phyloP scores from a whole-genome alignment of 2,797 vertebrate species.

The Acridotheres tristis region DNA sequence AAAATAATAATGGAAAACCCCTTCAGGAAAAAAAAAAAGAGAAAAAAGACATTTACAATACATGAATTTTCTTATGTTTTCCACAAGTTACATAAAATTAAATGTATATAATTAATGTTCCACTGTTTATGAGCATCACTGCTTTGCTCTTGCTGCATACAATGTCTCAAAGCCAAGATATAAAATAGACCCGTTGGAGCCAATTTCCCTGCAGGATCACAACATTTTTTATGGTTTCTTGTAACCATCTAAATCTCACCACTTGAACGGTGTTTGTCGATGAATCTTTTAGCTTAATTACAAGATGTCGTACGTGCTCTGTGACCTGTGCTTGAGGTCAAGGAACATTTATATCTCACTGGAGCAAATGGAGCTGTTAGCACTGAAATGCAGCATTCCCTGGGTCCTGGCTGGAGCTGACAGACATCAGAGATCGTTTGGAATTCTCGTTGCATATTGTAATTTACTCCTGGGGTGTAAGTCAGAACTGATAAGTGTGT shows the following conservation, averaged over 20 bases:
- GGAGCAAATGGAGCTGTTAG: background rate
- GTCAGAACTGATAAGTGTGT: background rate
- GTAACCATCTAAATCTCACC: conserved; percentile 32
- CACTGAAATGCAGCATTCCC: background rate
- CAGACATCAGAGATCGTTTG: background rate
- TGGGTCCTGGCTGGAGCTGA: background rate
- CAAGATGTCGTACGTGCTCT: background rate
- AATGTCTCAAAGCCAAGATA: background rate
- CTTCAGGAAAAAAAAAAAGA: background rate
- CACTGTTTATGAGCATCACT: conserved; percentile 26
- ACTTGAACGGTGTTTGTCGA: conserved; percentile 38
- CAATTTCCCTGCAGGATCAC: conserved; percentile 52
- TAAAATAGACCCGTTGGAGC: conserved; percentile 22
- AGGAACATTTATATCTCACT: conserved; percentile 29
- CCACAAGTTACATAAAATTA: conserved; percentile 48
- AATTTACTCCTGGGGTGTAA: background rate
- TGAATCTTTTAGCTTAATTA: conserved; percentile 62
- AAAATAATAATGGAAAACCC: conserved; percentile 48
- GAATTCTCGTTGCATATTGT: background rate
- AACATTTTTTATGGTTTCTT: conserved; percentile 62
- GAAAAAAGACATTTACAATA: background rate
- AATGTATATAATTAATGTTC: conserved; percentile 56
- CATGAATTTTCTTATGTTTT: conserved; percentile 15
- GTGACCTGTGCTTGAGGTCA: conserved; percentile 30
- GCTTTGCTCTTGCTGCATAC: background rate